These are phyloP conservation scores for Pantala flavescens DNA, from an alignment of 1,140 invertebrate species.

Conservation along the genomic window DNA sequence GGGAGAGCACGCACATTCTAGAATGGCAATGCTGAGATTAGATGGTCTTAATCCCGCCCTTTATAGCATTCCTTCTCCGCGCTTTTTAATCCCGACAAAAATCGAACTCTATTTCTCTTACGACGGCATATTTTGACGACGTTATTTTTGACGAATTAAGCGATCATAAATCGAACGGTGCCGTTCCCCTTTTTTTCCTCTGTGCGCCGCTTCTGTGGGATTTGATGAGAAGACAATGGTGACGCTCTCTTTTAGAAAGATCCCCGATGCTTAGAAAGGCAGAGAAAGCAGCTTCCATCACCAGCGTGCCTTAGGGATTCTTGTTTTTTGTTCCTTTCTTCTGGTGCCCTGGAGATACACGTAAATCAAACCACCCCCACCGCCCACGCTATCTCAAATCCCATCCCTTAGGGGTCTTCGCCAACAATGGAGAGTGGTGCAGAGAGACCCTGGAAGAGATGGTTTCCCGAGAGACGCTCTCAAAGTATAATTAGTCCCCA, in stretches of 20 bases:
- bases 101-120: no score
- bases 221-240: no score
- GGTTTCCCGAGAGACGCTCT: neutral
- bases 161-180: no score
- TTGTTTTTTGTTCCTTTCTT: neutral
- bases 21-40: no score
- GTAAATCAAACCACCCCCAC: neutral
- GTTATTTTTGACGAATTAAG: no score
- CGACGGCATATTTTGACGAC: no score
- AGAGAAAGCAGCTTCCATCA: neutral
- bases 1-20: no score
- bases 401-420: neutral
- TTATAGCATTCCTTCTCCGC: no score
- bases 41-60: no score
- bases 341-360: neutral
- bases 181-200: no score
- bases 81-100: no score
- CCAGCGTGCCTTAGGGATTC: neutral
- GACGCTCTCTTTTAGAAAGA: neutral
- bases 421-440: neutral
- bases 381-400: neutral
- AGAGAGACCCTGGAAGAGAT: neutral
- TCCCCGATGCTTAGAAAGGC: neutral
- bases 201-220: no score
- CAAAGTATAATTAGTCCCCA: constrained; percentile 6